phyloP scores from a whole-genome alignment of 2,888 invertebrate genomes.

The Eristalinus aeneus region DNA sequence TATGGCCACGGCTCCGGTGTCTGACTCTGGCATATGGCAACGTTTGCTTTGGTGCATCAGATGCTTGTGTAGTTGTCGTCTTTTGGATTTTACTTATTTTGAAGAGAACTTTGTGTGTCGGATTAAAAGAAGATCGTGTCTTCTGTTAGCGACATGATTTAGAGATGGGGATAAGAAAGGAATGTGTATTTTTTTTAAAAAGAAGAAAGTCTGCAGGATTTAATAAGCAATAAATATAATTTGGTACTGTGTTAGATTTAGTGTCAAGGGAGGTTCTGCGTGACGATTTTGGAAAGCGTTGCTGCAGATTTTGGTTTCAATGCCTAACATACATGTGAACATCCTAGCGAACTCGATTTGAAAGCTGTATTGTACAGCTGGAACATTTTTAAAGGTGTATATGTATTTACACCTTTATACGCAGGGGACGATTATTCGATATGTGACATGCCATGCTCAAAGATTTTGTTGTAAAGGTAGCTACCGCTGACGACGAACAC shows the following conservation, averaged over 20 bases:
- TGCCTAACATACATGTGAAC: too few species aligned
- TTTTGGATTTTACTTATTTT: neutral
- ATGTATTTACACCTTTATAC: too few species aligned
- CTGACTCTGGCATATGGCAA: neutral
- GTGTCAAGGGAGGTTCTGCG: too few species aligned
- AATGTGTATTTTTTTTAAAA: neutral
- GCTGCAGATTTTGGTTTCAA: too few species aligned
- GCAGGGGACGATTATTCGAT: too few species aligned
- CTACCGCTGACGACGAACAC: too few species aligned
- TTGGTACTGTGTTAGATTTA: neutral
- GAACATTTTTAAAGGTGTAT: too few species aligned
- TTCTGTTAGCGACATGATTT: neutral
- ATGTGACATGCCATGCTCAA: too few species aligned
- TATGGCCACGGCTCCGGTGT: neutral
- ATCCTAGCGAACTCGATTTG: too few species aligned
- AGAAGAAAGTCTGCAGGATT: neutral
- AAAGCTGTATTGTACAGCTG: too few species aligned
- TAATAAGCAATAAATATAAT: neutral
- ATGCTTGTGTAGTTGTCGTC: constrained; percentile 14
- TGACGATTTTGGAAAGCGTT: too few species aligned
- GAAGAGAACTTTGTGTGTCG: neutral
- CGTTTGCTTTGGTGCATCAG: neutral
- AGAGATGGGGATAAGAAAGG: neutral
- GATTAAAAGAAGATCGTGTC: constrained; percentile 12
- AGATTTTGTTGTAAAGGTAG: too few species aligned